Evolutionary conservation across 1,140 invertebrate species (phyloP).

Genomic region (Drosophila bifasciata): DNA sequence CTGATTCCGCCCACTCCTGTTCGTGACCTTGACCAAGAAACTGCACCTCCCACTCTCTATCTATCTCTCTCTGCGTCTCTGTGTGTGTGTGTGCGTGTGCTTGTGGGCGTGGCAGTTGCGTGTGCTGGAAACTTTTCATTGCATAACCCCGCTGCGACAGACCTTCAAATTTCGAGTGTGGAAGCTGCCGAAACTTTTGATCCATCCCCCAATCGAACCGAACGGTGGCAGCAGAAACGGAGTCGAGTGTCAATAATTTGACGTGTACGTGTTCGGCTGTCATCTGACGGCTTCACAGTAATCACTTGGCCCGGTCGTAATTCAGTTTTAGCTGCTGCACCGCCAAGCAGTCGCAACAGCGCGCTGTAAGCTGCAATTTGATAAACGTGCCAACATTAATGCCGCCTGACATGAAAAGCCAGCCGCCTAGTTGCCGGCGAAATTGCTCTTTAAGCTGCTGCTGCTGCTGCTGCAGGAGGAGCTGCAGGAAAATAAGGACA

Average conservation of each 20-base stretch:
- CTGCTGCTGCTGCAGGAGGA: conserved; percentile 11
- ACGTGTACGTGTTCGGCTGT: conserved; percentile 47
- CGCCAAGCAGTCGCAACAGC: conserved; percentile 16
- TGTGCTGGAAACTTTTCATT: conserved; percentile 52
- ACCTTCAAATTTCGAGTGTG: conserved; percentile 41
- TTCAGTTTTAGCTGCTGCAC: conserved; percentile 34
- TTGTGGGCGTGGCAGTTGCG: conserved; percentile 50
- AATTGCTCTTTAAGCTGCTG: conserved; percentile 37
- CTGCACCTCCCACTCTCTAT: conserved; percentile 8
- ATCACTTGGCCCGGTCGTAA: conserved; percentile 45
- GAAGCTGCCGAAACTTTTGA: conserved; percentile 27
- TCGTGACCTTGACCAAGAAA: conserved; percentile 70
- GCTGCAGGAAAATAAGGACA: conserved; percentile 34
- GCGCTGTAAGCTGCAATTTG: conserved; percentile 66
- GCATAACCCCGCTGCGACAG: conserved; percentile 35
- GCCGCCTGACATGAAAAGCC: conserved; percentile 61
- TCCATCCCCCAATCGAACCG: conserved; percentile 1
- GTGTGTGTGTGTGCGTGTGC: neutral
- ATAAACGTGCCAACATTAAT: conserved; percentile 76
- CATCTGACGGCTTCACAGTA: conserved; percentile 35
- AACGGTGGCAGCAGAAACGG: conserved; percentile 7
- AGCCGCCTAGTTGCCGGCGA: conserved; percentile 27
- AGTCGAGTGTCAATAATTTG: conserved; percentile 52
- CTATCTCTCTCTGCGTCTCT: neutral
- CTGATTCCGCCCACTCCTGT: conserved; percentile 23